phyloP scores from a whole-genome alignment of 23 tunicate genomes.

The Trididemnum nubilum region DNA sequence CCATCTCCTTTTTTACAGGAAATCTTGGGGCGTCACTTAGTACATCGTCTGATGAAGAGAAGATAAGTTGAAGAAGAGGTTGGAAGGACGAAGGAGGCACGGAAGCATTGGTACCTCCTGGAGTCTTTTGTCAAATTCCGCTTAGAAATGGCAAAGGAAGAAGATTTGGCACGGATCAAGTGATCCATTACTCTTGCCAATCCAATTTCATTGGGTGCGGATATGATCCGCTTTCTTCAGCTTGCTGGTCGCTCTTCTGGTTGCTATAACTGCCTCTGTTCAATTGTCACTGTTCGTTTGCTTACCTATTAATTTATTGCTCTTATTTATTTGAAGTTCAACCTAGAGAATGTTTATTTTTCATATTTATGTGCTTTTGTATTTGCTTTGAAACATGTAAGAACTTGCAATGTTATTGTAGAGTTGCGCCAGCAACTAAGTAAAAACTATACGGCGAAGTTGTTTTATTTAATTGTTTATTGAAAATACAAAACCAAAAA shows the following conservation, averaged over 20 bases:
- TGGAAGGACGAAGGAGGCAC: neutral
- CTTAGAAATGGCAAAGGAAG: neutral
- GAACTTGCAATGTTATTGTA: too few species aligned
- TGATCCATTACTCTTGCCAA: neutral
- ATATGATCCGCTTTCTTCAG: neutral
- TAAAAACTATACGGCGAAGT: too few species aligned
- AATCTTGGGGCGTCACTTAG: neutral
- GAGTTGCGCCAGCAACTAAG: too few species aligned
- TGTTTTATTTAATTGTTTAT: too few species aligned
- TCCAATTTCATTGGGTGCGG: neutral
- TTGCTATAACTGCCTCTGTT: neutral
- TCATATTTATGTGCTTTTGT: too few species aligned
- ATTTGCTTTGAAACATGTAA: too few species aligned
- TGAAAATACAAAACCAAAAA: too few species aligned
- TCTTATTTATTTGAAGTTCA: neutral
- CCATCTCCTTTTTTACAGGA: neutral
- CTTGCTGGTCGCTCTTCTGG: neutral
- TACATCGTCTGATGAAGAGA: neutral
- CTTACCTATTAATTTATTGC: neutral
- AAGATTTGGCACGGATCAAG: neutral
- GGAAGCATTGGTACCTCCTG: neutral
- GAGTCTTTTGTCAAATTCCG: neutral
- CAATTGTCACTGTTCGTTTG: neutral
- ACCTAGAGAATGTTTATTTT: neutral
- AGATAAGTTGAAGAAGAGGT: neutral